Evolutionary conservation across 2,113 vertebrate species (phyloP), one percentile per base, ranked within the genome.

Genomic region (Nansenia antarctica): DNA sequence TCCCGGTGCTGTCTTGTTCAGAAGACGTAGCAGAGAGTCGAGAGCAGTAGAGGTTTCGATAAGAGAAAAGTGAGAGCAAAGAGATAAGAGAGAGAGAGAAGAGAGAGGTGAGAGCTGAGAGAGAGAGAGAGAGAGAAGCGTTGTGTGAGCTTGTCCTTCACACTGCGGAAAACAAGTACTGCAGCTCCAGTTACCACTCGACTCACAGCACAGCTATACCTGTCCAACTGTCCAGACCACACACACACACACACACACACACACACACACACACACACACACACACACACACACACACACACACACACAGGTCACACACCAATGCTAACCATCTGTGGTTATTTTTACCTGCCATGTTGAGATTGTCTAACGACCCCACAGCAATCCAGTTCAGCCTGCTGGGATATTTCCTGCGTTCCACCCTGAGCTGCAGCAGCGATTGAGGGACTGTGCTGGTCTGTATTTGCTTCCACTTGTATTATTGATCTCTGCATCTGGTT

Each of bases 401-500:
- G 11, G 30, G 30, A 24, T 66, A 8, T 39, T 11, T 24, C 32
- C 39, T 15, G 7, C 26, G 14, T 2, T 39, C 18, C n/a, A 24
- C 1, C 18, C n/a, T 14, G 9, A 3, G 6, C 20, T 42, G 26
- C 58, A 37, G 35, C 37, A 62, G n/a, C n/a, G 29, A 60, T 35
- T 6, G 27, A 27, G 42, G 49, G 2, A 47, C 12, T 4, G 11
- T 27, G 9, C 63, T 31, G 14, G 57, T 57, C 31, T 35, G 49
- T 22, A 65, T 65, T 20, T 37, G 9, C 49, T 12, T 1, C 69
- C 27, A 24, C 18, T 61, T 53, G 2, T 60, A 2, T 27, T 31
- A 78, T 75, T 62, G 70, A 82, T 78, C 52, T 57, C 30, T 32
- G 34, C 37, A 3, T 65, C 27, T 66, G 22, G 26, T 73, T 68